A percentile compares a stretch with the other conserved stretches of the same genome.
These are phyloP conservation scores for Neosilurus mollespiculum DNA, from an alignment of 2,797 vertebrate genomes.

Conservation along the genomic window DNA sequence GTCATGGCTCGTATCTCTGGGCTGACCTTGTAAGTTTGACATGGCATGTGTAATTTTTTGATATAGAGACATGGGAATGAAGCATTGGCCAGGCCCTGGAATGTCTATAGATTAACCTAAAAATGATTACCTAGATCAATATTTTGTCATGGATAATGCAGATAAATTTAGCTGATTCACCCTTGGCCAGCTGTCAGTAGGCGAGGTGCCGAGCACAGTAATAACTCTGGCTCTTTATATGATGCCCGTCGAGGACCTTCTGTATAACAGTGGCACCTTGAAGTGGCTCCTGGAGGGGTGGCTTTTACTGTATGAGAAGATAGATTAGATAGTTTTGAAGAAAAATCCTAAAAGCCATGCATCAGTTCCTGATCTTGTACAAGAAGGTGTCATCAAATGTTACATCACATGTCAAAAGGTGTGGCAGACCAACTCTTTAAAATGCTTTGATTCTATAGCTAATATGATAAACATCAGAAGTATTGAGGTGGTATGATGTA, in stretches of 20 bases:
- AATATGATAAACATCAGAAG: background rate
- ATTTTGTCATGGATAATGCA: slow-evolving; percentile 62
- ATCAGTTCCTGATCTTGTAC: background rate
- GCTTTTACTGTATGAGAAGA: background rate
- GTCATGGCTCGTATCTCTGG: slow-evolving; percentile 39
- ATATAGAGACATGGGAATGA: slow-evolving; percentile 51
- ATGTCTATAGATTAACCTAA: slow-evolving; percentile 60
- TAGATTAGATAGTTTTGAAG: background rate
- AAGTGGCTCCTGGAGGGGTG: background rate
- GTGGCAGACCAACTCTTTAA: background rate
- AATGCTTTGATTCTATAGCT: background rate
- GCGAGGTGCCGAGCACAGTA: slow-evolving; percentile 45
- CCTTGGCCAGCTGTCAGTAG: slow-evolving; percentile 46
- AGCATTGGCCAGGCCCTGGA: slow-evolving; percentile 41
- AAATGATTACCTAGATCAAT: slow-evolving; percentile 72
- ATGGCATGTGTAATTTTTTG: slow-evolving; percentile 56
- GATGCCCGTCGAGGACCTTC: slow-evolving; percentile 32
- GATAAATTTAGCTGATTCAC: slow-evolving; percentile 62
- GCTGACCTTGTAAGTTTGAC: slow-evolving; percentile 64
- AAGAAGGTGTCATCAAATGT: background rate
- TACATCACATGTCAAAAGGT: background rate
- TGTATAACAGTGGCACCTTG: slow-evolving; percentile 16
- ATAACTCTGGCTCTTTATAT: slow-evolving; percentile 57
- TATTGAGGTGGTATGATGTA: background rate
- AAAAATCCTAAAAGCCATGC: background rate